Percentiles rank a stretch among this genome's conserved stretches.
Conservation (phyloP, 2,797 vertebrate genomes). For the Sitta carolinensis region DNA sequence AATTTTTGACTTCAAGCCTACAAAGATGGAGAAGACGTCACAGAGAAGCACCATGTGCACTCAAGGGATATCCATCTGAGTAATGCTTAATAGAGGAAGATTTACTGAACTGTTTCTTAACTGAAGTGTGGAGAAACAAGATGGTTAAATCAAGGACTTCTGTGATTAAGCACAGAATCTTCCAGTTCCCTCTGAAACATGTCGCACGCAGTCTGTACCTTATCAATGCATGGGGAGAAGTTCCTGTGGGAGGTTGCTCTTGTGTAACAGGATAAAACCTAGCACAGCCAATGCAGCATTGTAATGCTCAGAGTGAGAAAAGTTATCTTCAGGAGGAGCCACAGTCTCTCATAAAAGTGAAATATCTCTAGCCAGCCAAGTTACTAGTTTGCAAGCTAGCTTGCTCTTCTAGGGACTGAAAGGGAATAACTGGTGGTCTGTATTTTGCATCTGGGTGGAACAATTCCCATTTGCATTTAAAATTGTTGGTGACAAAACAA, state of each 20-base stretch:
- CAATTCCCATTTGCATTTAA: neutral
- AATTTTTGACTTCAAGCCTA: neutral
- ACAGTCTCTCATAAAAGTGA: rapidly evolving
- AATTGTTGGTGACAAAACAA: neutral
- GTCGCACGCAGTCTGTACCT: neutral
- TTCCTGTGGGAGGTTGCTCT: neutral
- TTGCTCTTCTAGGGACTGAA: neutral
- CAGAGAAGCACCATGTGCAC: neutral
- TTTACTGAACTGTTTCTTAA: neutral
- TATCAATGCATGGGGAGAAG: neutral
- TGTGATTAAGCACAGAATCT: neutral
- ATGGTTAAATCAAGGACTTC: neutral
- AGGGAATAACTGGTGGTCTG: neutral
- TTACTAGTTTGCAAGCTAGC: neutral
- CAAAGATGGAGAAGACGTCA: neutral
- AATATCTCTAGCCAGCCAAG: neutral
- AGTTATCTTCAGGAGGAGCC: neutral
- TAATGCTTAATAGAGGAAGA: neutral
- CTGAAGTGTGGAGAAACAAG: rapidly evolving
- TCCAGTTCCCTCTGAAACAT: neutral
- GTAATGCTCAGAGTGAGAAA: neutral
- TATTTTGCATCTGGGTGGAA: neutral
- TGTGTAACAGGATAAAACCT: neutral
- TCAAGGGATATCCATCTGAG: neutral
- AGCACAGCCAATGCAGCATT: neutral